Base-by-base conservation (phyloP, 1,140 invertebrate species). In the Penaeus chinensis region DNA sequence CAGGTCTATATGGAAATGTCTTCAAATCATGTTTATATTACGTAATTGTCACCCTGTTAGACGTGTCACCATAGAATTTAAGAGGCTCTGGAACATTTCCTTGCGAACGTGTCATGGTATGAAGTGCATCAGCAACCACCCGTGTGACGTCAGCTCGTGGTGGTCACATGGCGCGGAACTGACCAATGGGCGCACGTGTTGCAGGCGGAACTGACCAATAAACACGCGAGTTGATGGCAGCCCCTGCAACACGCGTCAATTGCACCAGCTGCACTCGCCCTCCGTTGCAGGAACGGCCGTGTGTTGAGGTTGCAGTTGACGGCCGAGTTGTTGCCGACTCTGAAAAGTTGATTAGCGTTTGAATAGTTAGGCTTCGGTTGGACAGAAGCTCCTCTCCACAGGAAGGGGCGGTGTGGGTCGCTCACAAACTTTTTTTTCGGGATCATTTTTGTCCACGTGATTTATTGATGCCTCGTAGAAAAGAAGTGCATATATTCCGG, bases 131-230 rank as follows among this genome's bases (percentile, higher is more conserved):
- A 66, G 62, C 65, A 65, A 82, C 80, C 80, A 66, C 62, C 80
- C 80, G 22, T 32, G 80, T 82, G 80, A 82, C 80, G 80, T 82
- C 80, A 82, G 20, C 20, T 37, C 60, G 42, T 63, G 79, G 62
- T 82, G 80, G 80, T 82, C 80, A 82, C 80, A 66, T 82, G 62
- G 62, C 62, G 32, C 62, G 80, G 80, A 82, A 82, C 80, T 82
- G 80, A 82, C 80, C 80, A 82, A 82, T 82, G 80, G 80, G 80
- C 62, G 80, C 80, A 82, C 80, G 80, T 82, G 80, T 82, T 82
- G 80, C 80, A 82, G 63, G 62, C 80, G 80, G 80, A 82, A 82
- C 80, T 82, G 80, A 82, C 80, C 80, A 82, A 82, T 82, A 82
- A 82, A 82, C 80, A 81, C 60, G 8, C 62, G 80, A 82, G 80